Conservation (phyloP, 2,888 invertebrate species). For the Diarsia rubi region DNA sequence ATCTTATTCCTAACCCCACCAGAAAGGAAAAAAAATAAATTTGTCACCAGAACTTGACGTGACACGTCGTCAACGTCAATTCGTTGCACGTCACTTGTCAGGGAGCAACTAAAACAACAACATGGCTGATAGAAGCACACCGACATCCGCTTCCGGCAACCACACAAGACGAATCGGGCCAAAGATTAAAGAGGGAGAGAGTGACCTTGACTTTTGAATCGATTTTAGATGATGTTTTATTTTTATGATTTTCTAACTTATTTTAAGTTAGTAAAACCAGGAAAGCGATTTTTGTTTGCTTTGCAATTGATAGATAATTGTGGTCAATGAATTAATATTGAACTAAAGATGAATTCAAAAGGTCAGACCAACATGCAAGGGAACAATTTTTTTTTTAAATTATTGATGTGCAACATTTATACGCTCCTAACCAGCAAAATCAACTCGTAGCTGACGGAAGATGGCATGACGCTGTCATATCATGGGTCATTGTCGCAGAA, state of each 20-base stretch:
- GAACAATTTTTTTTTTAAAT: too few species aligned
- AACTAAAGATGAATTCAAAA: neutral
- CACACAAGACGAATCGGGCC: slow-evolving; percentile 79
- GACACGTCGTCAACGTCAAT: slow-evolving; percentile 69
- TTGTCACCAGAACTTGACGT: slow-evolving; percentile 71
- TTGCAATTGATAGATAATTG: neutral
- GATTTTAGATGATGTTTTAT: too few species aligned
- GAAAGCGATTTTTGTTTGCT: neutral
- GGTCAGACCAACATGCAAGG: neutral
- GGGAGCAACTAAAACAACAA: slow-evolving; percentile 75
- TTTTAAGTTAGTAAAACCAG: neutral
- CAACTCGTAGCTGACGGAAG: too few species aligned
- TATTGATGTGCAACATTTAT: too few species aligned
- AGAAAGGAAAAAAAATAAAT: slow-evolving; percentile 63
- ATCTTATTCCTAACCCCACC: neutral
- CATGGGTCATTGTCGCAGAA: too few species aligned
- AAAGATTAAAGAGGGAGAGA: slow-evolving; percentile 62
- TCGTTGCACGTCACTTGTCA: slow-evolving; percentile 73
- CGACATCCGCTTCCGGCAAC: slow-evolving; percentile 85
- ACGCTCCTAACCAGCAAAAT: too few species aligned
- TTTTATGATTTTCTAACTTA: neutral
- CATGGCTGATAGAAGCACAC: slow-evolving; percentile 78
- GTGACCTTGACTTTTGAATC: slow-evolving; percentile 39
- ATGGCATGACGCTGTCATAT: too few species aligned
- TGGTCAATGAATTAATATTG: neutral